A percentile compares a stretch with the other conserved stretches of the same genome.
Evolutionary conservation across 2,888 invertebrate genomes (phyloP).

Genomic region (Oxystoma pomonae): DNA sequence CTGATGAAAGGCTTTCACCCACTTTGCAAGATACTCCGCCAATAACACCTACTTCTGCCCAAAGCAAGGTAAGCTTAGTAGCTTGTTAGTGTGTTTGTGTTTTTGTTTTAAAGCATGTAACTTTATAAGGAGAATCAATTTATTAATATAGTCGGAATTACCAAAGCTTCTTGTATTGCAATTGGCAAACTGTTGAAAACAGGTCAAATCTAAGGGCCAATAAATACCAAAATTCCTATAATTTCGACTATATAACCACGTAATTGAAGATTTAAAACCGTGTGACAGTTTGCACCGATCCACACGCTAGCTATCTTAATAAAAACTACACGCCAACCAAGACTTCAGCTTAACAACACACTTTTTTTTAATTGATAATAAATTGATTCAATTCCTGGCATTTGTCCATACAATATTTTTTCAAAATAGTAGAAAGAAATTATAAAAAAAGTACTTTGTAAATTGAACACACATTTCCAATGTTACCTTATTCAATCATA

Average conservation of each 20-base stretch:
- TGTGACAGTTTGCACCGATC: too few relatives aligned
- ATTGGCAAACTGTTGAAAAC: too few relatives aligned
- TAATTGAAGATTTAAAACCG: too few relatives aligned
- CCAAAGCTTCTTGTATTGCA: too few relatives aligned
- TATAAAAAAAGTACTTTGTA: not conserved
- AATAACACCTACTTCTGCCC: slow-evolving; percentile 56
- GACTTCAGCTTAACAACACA: too few relatives aligned
- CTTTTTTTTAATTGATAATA: not conserved
- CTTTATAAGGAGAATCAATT: slow-evolving; percentile 36
- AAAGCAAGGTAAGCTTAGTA: slow-evolving; percentile 66
- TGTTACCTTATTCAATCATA: slow-evolving; percentile 45
- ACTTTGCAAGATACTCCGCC: slow-evolving; percentile 58
- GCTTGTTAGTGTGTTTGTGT: slow-evolving; percentile 9
- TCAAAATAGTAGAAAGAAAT: not conserved
- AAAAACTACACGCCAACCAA: too few relatives aligned
- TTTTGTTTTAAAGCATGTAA: slow-evolving; percentile 35
- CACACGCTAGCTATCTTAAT: too few relatives aligned
- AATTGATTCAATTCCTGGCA: not conserved
- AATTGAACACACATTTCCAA: slow-evolving; percentile 47
- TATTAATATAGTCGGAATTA: slow-evolving; percentile 32
- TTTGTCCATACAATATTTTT: not conserved
- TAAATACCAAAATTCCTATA: too few relatives aligned
- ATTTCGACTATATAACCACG: too few relatives aligned
- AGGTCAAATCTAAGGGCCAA: too few relatives aligned
- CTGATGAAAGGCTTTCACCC: slow-evolving; percentile 60